Evolutionary conservation across 1,140 invertebrate species (phyloP), one percentile per base, ranked within the genome.

Genomic region (Drosophila kohkoa): DNA sequence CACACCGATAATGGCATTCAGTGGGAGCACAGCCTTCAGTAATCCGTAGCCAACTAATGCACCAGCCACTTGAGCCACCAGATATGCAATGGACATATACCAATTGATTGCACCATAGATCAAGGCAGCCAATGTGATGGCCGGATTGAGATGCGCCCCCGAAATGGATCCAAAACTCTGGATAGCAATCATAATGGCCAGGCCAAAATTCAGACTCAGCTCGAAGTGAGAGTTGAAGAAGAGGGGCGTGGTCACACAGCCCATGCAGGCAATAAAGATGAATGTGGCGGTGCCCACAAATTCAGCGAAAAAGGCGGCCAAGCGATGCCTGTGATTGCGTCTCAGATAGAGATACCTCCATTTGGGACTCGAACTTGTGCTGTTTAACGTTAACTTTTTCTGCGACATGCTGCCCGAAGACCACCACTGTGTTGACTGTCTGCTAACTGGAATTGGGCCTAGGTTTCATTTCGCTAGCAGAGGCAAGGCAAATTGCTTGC

Each of bases 121-220:
- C 13, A 96, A 90, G 1, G 97, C 94, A 1, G 95, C 97, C 5
- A 95, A 25, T 0, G 97, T 97, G 0, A 98, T 96, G 0, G 97
- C 97, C 0, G 97, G 97, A 93, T 98, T 98, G 41, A 98, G 95
- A 92, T 98, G 97, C 41, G 97, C 96, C 3, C 98, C 98, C 51
- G 96, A 97, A 1, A 98, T 94, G 67, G 97, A 96, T 11, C 96
- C 97, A 48, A 98, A 94, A 28, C 94, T 94, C 94, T 97, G 93
- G 66, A 95, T 93, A 90, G 91, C 87, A 79, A 93, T 79, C 82
- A 92, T 57, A 67, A 81, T 52, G 48, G 79, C 82, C 25, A 92
- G 54, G 8, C 90, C 91, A 49, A 91, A 91, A 54, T 88, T 91
- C 0, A 92, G 28, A 3, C 75, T 77, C 43, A 82, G 63, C n/a